Percentiles rank a stretch among this genome's conserved stretches.
phyloP scores from a whole-genome alignment of 2,797 vertebrate genomes.

The Poeciliopsis paucimaculata region DNA sequence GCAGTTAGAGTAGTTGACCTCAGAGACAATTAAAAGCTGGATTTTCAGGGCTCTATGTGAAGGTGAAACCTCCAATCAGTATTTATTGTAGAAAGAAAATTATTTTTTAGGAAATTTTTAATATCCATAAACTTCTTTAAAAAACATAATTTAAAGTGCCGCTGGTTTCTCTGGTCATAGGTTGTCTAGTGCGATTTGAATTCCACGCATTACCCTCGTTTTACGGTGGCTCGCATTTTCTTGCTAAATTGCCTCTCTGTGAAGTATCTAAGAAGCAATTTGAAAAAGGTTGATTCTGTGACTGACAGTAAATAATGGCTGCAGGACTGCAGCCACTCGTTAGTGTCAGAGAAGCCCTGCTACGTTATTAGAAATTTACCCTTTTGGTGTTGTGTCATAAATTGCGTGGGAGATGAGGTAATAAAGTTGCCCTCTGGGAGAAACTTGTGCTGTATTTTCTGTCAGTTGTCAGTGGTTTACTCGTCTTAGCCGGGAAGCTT shows the following conservation, averaged over 20 bases:
- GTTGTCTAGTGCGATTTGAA: slow-evolving; percentile 30
- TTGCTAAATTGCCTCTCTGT: slow-evolving; percentile 59
- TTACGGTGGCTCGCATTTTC: slow-evolving; percentile 49
- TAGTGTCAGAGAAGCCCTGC: slow-evolving; percentile 59
- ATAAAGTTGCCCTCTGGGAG: slow-evolving; percentile 59
- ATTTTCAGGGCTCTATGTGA: slow-evolving; percentile 22
- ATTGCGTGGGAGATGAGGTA: slow-evolving; percentile 56
- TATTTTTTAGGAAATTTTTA: slow-evolving; percentile 4
- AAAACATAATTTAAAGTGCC: slow-evolving; percentile 23
- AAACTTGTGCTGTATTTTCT: slow-evolving; percentile 49
- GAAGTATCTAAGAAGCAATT: slow-evolving; percentile 61
- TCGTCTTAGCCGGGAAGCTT: slow-evolving; percentile 44
- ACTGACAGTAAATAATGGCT: slow-evolving; percentile 62
- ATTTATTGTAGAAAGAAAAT: slow-evolving; percentile 29
- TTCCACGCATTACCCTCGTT: slow-evolving; percentile 22
- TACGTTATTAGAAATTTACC: slow-evolving; percentile 66
- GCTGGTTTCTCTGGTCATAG: slow-evolving; percentile 4
- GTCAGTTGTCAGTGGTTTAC: slow-evolving; percentile 52
- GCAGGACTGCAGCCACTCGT: slow-evolving; percentile 58
- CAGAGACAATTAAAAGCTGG: slow-evolving; percentile 6
- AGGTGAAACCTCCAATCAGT: slow-evolving; percentile 1
- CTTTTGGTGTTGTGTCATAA: slow-evolving; percentile 64
- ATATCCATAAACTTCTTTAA: background rate
- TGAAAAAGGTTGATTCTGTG: slow-evolving; percentile 50
- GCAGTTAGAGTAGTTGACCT: slow-evolving; percentile 37